These are phyloP conservation scores for Selene dorsalis DNA, from an alignment of 2,797 vertebrate species.

Conservation along the genomic window DNA sequence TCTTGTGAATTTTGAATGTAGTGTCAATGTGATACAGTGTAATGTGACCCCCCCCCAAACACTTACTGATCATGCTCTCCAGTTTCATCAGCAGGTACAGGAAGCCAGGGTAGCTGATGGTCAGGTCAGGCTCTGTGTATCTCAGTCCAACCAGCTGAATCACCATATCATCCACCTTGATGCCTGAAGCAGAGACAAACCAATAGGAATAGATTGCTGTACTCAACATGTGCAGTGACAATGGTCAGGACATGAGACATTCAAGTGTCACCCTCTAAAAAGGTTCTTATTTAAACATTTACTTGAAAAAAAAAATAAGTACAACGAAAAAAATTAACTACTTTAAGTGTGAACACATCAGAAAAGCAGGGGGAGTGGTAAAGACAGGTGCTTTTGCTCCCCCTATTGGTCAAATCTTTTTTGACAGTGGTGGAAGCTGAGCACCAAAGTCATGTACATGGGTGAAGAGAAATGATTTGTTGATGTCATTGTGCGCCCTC, in stretches of 20 bases:
- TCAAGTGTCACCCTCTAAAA: too few species aligned
- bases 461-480: not conserved
- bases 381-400: constrained; percentile 31
- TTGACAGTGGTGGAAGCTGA: not conserved
- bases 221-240: not conserved
- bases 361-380: not conserved
- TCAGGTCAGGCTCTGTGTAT: constrained; percentile 83
- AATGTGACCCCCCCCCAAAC: too few species aligned
- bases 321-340: too few species aligned
- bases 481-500: not conserved
- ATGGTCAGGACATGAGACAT: not conserved
- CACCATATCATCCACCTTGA: constrained; percentile 80
- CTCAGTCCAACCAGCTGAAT: constrained; percentile 82
- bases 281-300: not conserved
- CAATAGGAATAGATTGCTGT: not conserved
- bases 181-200: constrained; percentile 68
- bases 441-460: not conserved
- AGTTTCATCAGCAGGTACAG: constrained; percentile 85
- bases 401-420: constrained; percentile 36
- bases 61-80: constrained; percentile 85
- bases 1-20: not conserved
- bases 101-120: constrained; percentile 85
- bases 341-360: not conserved
- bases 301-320: too few species aligned
- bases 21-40: not conserved